These are phyloP conservation scores for Battus philenor DNA, from an alignment of 1,140 invertebrate genomes.

Conservation along the genomic window DNA sequence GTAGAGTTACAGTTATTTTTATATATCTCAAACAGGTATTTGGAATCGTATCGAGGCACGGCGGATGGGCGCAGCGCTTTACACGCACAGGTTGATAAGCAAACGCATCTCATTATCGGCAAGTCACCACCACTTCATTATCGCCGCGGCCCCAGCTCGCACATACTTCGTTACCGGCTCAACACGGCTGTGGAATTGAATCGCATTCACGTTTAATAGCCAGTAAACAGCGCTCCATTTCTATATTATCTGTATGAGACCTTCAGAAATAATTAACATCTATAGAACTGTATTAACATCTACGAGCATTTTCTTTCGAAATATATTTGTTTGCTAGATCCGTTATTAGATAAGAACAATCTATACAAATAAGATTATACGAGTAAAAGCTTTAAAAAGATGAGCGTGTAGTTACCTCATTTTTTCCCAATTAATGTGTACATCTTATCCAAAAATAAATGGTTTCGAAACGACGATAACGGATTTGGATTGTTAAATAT, in stretches of 20 bases:
- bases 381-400: too few relatives aligned
- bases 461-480: too few relatives aligned
- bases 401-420: too few relatives aligned
- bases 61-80: constrained; percentile 9
- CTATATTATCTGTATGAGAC: constrained; percentile 52
- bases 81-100: constrained; percentile 14
- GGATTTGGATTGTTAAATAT: too few relatives aligned
- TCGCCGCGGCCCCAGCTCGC: constrained; percentile 22
- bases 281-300: too few relatives aligned
- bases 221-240: constrained; percentile 61
- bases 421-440: too few relatives aligned
- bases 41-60: background rate
- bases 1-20: constrained; percentile 7
- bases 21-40: constrained; percentile 9
- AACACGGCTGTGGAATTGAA: constrained; percentile 58
- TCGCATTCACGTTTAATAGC: constrained; percentile 67
- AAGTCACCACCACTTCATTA: constrained; percentile 57
- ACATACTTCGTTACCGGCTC: constrained; percentile 42
- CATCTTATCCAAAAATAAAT: too few relatives aligned
- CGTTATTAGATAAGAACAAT: too few relatives aligned
- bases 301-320: too few relatives aligned
- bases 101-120: constrained; percentile 33
- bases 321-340: too few relatives aligned
- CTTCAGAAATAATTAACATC: constrained; percentile 45
- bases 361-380: too few relatives aligned